Evolutionary conservation across 2,888 invertebrate species (phyloP), one percentile per base, ranked within the genome.

Genomic region (Crepidodera aurea): DNA sequence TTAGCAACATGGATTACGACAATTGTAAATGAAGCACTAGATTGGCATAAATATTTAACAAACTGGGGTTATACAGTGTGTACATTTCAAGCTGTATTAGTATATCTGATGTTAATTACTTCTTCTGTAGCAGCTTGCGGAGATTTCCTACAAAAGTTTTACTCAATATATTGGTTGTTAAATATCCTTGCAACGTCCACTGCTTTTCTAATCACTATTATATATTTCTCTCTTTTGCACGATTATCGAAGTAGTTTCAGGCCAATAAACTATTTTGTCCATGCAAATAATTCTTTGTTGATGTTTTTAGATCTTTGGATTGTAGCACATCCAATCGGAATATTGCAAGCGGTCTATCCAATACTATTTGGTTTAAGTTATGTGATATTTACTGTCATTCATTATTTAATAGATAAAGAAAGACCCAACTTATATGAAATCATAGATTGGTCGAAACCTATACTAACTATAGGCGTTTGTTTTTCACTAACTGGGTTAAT

Each of bases 31-130:
- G 59, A 83, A 67, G 75, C 79, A 2, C 81, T 82, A 67, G 88
- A 87, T 72, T 91, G 90, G 90, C 84, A 86, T 60, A 88, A 90
- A 66, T 91, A 88, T 77, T 84, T 91, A 71, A 91, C 91, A 7
- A 89, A 90, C 78, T 90, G 90, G 90, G 90, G 89, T 29, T 84
- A 86, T 73, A 73, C 84, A 7, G 69, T 87, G 39, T 87, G 88
- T 63, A 79, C 83, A 0, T 56, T 84, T 1, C 90, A 90, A 73
- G 82, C 89, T 0, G 75, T 85, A 0, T 73, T 90, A 0, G 87
- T 68, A 56, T 71, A 74, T 22, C 39, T 69, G 6, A 74, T 78
- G 70, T 48, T 78, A n/a, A 62, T 70, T 13, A 51, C 60, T 51
- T 69, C 69, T 51, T 59, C 72, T 22, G 27, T 72, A 46, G 58